Evolutionary conservation across 2,797 vertebrate species (phyloP).

Genomic region (Buphagus erythrorhynchus): DNA sequence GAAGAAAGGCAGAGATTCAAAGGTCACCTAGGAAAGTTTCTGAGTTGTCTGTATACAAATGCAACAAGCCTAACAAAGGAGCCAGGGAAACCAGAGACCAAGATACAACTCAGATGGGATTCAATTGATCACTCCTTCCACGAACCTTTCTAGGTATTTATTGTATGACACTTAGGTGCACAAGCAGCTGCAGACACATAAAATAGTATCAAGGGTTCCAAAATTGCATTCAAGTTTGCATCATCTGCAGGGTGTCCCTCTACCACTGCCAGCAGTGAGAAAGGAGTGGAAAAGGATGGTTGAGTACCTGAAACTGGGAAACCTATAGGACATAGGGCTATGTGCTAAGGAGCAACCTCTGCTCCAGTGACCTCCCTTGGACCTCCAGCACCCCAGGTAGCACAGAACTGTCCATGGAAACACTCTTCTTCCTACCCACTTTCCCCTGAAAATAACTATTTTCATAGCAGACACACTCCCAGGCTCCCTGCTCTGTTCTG

Average conservation of each 20-base stretch:
- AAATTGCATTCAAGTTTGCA: not conserved
- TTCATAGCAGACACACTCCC: not conserved
- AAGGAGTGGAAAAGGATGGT: not conserved
- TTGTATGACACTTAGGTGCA: not conserved
- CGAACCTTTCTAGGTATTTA: not conserved
- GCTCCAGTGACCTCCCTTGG: not conserved
- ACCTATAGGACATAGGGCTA: not conserved
- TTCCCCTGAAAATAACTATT: not conserved
- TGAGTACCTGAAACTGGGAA: not conserved
- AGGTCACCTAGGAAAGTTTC: slow-evolving; percentile 63
- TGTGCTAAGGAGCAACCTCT: not conserved
- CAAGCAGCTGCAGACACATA: not conserved
- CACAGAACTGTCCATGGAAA: not conserved
- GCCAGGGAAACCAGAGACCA: not conserved
- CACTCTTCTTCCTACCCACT: not conserved
- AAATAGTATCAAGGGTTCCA: not conserved
- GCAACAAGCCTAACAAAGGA: slow-evolving; percentile 23
- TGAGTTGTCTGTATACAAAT: slow-evolving; percentile 65
- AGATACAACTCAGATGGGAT: slow-evolving; percentile 3
- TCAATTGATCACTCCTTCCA: not conserved
- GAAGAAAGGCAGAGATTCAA: slow-evolving; percentile 58
- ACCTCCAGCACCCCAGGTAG: not conserved
- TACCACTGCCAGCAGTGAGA: fast-evolving
- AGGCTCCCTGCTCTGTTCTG: not conserved
- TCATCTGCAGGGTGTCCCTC: not conserved